Evolutionary conservation across 2,113 vertebrate genomes (phyloP).

Genomic region (Peromyscus polionotus): DNA sequence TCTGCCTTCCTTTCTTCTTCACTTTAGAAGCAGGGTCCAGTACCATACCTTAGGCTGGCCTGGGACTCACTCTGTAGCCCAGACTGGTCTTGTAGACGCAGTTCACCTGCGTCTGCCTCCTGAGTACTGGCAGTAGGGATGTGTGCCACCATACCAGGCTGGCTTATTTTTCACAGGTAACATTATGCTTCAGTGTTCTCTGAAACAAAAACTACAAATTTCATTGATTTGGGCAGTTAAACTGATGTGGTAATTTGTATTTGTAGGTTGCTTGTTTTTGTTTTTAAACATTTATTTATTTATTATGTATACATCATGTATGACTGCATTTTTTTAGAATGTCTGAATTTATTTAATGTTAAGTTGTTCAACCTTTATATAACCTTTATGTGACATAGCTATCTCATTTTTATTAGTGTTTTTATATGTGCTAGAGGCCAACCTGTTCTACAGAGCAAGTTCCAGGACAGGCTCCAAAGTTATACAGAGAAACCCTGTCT

Average conservation of each 20-base stretch:
- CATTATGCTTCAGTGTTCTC: slow-evolving; percentile 33
- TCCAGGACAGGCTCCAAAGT: neutral
- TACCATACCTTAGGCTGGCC: neutral
- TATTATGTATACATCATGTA: too few species aligned
- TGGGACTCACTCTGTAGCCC: neutral
- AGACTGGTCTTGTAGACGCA: neutral
- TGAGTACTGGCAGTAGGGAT: neutral
- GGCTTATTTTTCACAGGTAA: slow-evolving; percentile 46
- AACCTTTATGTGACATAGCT: neutral
- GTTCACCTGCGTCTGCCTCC: neutral
- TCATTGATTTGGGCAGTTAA: slow-evolving; percentile 47
- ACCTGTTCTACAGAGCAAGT: neutral
- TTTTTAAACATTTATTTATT: too few species aligned
- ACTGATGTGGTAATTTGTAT: slow-evolving; percentile 42
- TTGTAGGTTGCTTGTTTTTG: slow-evolving; percentile 21
- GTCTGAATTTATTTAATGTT: slow-evolving; percentile 63
- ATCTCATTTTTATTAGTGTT: slow-evolving; percentile 42
- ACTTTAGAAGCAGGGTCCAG: neutral
- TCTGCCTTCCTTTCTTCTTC: neutral
- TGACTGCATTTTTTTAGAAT: neutral
- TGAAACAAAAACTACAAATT: slow-evolving; percentile 50
- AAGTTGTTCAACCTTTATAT: slow-evolving; percentile 47
- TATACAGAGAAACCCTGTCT: neutral
- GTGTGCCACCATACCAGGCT: neutral
- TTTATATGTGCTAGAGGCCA: neutral